Conservation (phyloP, 2,888 invertebrate genomes). For the Sycophila texana region DNA sequence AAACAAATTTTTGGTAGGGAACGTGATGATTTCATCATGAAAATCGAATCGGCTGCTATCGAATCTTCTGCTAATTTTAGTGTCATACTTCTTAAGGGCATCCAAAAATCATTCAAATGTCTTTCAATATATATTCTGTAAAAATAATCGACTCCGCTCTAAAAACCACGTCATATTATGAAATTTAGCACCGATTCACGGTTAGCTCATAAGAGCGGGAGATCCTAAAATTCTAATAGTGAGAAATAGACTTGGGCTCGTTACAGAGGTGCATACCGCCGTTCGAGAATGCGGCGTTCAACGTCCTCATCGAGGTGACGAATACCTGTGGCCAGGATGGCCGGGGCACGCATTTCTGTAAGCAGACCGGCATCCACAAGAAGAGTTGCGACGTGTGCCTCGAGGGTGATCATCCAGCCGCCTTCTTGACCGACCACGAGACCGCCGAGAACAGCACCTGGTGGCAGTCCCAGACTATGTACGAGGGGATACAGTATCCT, state of each 20-base stretch:
- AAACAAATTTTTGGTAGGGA: too few species aligned
- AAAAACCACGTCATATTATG: too few species aligned
- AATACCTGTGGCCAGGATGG: slow-evolving; percentile 95
- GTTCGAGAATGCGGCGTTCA: slow-evolving; percentile 97
- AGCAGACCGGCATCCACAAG: slow-evolving; percentile 89
- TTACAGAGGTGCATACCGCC: slow-evolving; percentile 94
- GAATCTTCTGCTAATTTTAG: too few species aligned
- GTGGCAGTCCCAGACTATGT: slow-evolving; percentile 99
- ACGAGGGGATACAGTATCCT: slow-evolving; percentile 93
- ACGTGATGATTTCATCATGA: too few species aligned
- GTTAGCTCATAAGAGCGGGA: neutral
- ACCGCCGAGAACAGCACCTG: slow-evolving; percentile 93
- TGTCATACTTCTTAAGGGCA: too few species aligned
- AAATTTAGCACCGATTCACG: neutral
- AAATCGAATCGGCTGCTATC: too few species aligned
- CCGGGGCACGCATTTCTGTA: slow-evolving; percentile 87
- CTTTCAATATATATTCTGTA: too few species aligned
- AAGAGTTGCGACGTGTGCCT: slow-evolving; percentile 90
- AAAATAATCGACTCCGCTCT: too few species aligned
- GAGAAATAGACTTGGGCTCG: slow-evolving; percentile 43
- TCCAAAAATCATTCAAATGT: too few species aligned
- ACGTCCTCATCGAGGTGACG: slow-evolving; percentile 91
- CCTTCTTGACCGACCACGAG: slow-evolving; percentile 92
- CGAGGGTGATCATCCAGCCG: slow-evolving; percentile 82
- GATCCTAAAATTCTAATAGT: slow-evolving; percentile 44